Conservation (phyloP, 2,888 invertebrate species). For the Hermodice carunculata region DNA sequence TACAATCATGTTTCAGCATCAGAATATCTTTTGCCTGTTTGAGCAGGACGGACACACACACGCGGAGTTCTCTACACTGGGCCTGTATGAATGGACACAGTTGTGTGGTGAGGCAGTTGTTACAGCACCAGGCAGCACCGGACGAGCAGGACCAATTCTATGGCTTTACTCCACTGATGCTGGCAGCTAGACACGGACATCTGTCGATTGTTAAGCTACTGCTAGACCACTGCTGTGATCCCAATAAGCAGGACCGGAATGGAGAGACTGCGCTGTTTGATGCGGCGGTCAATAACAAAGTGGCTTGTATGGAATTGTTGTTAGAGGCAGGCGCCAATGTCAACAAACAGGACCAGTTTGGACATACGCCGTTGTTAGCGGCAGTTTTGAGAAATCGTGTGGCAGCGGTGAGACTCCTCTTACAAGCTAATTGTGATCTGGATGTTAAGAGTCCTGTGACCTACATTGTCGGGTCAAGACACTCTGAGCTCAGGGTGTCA, state of each 20-base stretch:
- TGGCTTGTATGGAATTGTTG: neutral
- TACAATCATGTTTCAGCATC: too few species aligned
- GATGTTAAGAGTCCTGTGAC: too few species aligned
- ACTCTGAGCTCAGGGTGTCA: too few species aligned
- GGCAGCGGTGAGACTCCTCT: too few species aligned
- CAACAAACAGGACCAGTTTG: too few species aligned
- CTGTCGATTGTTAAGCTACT: neutral
- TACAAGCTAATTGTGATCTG: too few species aligned
- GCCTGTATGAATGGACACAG: neutral
- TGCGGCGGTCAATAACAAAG: neutral
- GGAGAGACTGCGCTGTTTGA: constrained; percentile 10
- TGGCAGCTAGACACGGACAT: constrained; percentile 10
- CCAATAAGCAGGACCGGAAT: neutral
- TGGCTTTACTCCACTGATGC: constrained; percentile 12
- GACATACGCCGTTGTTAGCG: too few species aligned
- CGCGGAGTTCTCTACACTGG: neutral
- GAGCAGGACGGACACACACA: neutral
- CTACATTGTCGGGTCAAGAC: too few species aligned
- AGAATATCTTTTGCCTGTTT: too few species aligned
- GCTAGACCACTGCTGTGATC: neutral
- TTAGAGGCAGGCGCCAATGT: neutral
- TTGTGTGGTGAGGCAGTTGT: neutral
- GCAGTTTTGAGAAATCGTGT: too few species aligned
- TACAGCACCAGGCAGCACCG: neutral
- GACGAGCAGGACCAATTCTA: constrained; percentile 5